These are phyloP conservation scores for Aethina tumida DNA, from an alignment of 1,140 invertebrate genomes.

Conservation along the genomic window DNA sequence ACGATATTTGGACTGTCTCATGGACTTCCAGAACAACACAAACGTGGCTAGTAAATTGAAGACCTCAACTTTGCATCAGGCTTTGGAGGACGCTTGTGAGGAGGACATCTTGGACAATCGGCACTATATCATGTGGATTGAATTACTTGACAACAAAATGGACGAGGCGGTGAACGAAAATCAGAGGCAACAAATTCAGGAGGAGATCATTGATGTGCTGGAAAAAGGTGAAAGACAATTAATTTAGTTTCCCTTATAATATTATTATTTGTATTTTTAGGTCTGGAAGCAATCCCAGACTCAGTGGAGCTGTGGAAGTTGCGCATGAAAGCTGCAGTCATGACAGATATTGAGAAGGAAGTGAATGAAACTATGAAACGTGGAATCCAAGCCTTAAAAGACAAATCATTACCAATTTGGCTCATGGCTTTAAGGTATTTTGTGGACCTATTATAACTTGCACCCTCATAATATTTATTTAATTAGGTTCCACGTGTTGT, in stretches of 20 bases:
- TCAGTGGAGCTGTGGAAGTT: constrained; percentile 22
- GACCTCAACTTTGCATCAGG: constrained; percentile 8
- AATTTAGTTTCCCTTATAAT: neutral
- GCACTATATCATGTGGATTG: constrained; percentile 18
- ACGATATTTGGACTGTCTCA: constrained; percentile 18
- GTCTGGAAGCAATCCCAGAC: constrained; percentile 8
- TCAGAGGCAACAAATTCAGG: too few relatives aligned
- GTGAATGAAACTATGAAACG: constrained; percentile 17
- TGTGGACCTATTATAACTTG: too few relatives aligned
- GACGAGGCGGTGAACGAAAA: too few relatives aligned
- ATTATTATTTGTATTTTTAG: constrained; percentile 2
- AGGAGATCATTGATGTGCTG: constrained; percentile 5
- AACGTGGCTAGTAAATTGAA: constrained; percentile 11
- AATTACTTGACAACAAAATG: constrained; percentile 8
- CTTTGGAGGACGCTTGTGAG: constrained; percentile 13
- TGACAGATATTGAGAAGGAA: constrained; percentile 14
- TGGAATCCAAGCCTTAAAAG: constrained; percentile 14
- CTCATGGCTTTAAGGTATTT: constrained; percentile 18
- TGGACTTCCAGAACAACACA: constrained; percentile 13
- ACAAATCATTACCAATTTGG: constrained; percentile 20
- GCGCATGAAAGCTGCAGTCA: constrained; percentile 13
- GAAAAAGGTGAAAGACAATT: constrained; percentile 8
- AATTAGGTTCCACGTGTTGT: constrained; percentile 12
- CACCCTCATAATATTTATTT: too few relatives aligned
- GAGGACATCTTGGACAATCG: constrained; percentile 12